A percentile compares a stretch with the other conserved stretches of the same genome.
These are phyloP conservation scores for Palaemon carinicauda DNA, from an alignment of 1,140 invertebrate species.

Conservation along the genomic window DNA sequence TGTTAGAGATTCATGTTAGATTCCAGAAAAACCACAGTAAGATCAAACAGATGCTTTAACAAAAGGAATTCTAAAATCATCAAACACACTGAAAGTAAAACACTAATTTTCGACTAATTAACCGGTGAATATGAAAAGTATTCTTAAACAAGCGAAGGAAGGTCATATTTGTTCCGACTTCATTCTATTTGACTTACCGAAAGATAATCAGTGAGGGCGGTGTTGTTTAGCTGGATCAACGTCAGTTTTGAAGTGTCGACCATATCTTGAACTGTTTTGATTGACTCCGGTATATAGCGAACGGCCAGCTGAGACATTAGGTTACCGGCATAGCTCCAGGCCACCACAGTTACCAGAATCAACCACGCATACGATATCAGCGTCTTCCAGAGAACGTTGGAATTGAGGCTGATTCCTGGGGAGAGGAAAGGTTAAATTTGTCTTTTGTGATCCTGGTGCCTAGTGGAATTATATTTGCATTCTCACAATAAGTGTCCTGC, in stretches of 20 bases:
- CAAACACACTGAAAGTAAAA: no score
- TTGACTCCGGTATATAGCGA: not conserved
- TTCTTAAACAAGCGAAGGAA: no score
- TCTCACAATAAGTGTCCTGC: no score
- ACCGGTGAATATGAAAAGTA: no score
- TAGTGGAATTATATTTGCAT: no score
- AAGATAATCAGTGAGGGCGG: not conserved
- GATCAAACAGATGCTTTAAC: no score
- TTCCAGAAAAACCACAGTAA: no score
- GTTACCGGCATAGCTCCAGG: not conserved
- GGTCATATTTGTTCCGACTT: no score
- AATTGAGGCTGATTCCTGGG: not conserved
- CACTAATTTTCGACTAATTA: no score
- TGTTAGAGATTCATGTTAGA: no score
- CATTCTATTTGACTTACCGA: not conserved
- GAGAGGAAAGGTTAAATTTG: not conserved
- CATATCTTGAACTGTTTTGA: not conserved
- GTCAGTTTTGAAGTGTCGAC: not conserved
- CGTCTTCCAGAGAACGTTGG: not conserved
- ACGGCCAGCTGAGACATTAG: not conserved
- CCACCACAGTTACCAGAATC: not conserved
- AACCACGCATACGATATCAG: not conserved
- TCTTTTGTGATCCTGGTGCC: no score
- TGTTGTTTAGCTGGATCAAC: not conserved
- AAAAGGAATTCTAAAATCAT: no score